Evolutionary conservation across 2,888 invertebrate species (phyloP), one percentile per base, ranked within the genome.

Genomic region (Sinelater perroti): DNA sequence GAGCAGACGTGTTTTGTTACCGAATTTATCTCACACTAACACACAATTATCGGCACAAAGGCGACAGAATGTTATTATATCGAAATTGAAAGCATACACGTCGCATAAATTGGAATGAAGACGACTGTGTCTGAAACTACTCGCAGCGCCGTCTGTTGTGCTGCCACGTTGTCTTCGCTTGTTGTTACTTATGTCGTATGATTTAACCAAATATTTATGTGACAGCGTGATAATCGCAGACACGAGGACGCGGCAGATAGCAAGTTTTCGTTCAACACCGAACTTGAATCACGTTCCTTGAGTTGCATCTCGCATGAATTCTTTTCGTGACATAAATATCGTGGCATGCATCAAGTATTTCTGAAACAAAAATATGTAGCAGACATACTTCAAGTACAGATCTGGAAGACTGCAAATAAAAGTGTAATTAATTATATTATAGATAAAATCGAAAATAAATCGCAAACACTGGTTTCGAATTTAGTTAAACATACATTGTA

Each of bases 11-110:
- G 74, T 74, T 74, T 74, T 73, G 72, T 71, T 68, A 68, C 67
- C 70, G 72, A 74, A 74, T 75, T 74, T 74, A 75, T 75, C 75
- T 74, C 72, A 67, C 68, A 68, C 70, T 69, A 72, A 68, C 75
- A 75, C 64, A 75, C 74, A 75, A 74, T 74, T 74, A 75, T 73
- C 68, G 61, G 61, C 66, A 75, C 74, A 74, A 74, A 72, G 71
- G 72, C 69, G 69, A 70, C 72, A 72, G 71, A 72, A 72, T 71
- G 72, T 72, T 73, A 71, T 73, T 71, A 72, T 72, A 72, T 70
- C 62, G 68, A 69, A 70, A 72, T 72, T 71, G 71, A 72, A 72
- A 73, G 70, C 72, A 67, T 64, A 63, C 64, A 60, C 64, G 64
- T 67, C 67, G 66, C 65, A 67, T 68, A 68, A 69, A 67, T 68